Conservation (phyloP, 2,113 vertebrate genomes). For the Perccottus glenii region DNA sequence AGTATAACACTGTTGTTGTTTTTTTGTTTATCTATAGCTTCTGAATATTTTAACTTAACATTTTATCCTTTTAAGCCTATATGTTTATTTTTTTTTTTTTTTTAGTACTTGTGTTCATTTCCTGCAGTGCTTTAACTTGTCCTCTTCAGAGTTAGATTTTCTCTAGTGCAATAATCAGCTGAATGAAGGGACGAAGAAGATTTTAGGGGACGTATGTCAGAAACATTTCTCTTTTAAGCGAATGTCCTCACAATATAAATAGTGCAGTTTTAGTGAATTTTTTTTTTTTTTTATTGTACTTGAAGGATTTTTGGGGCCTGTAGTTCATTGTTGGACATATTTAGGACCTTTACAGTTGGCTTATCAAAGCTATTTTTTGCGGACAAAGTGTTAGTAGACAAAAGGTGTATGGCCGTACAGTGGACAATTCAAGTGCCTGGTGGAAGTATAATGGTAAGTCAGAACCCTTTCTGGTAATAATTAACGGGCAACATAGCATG, state of each 20-base stretch:
- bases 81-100: slow-evolving; percentile 70
- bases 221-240: slow-evolving; percentile 42
- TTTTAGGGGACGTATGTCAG: slow-evolving; percentile 38
- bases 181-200: slow-evolving; percentile 70
- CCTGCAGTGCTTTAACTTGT: slow-evolving; percentile 45
- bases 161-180: slow-evolving; percentile 94
- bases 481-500: slow-evolving; percentile 26
- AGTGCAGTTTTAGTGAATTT: slow-evolving; percentile 37
- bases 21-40: slow-evolving; percentile 55
- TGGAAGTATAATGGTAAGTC: slow-evolving; percentile 49
- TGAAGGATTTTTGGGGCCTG: slow-evolving; percentile 56
- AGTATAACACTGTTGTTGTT: slow-evolving; percentile 67
- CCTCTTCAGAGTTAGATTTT: slow-evolving; percentile 62
- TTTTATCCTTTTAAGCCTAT: slow-evolving; percentile 69
- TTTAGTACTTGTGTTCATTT: slow-evolving; percentile 62
- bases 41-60: slow-evolving; percentile 76
- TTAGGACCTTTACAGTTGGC: slow-evolving; percentile 31
- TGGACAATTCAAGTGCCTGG: slow-evolving; percentile 80
- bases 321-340: slow-evolving; percentile 25
- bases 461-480: slow-evolving; percentile 25
- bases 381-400: slow-evolving; percentile 21
- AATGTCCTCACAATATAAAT: slow-evolving; percentile 31
- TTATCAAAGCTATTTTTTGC: slow-evolving; percentile 29
- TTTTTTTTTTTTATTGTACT: slow-evolving; percentile 51
- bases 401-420: slow-evolving; percentile 59